Percentiles rank a stretch among this genome's conserved stretches.
Conservation (phyloP, 1,140 invertebrate species). For the Paramacrobiotus metropolitanus region DNA sequence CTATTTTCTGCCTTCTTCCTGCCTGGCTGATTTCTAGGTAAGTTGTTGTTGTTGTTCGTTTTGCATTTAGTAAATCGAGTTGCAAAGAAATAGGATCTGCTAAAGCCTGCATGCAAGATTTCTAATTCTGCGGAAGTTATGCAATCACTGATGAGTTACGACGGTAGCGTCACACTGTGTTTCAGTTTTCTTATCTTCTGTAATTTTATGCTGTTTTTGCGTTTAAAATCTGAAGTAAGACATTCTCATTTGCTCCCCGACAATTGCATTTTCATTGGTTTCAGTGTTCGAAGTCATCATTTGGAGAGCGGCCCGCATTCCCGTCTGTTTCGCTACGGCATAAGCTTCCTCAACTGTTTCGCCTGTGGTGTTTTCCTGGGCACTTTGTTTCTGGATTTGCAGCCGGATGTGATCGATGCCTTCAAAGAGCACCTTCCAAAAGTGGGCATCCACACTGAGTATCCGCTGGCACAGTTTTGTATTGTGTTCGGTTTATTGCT, state of each 20-base stretch:
- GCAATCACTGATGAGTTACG: too few relatives aligned
- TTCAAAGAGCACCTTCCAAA: neutral
- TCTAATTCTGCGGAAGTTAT: too few relatives aligned
- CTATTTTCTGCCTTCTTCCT: slow-evolving; percentile 2
- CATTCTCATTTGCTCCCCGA: neutral
- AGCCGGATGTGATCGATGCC: slow-evolving; percentile 23
- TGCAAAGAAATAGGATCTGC: slow-evolving; percentile 6
- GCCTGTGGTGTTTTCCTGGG: slow-evolving; percentile 32
- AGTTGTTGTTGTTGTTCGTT: neutral
- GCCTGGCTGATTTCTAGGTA: neutral
- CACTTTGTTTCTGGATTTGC: slow-evolving; percentile 30
- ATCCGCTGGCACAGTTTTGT: slow-evolving; percentile 31
- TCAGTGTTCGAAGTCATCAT: slow-evolving; percentile 8
- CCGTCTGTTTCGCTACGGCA: slow-evolving; percentile 10
- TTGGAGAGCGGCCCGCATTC: slow-evolving; percentile 5
- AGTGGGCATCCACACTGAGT: neutral
- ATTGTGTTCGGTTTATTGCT: slow-evolving; percentile 32
- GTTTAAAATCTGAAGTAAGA: too few relatives aligned
- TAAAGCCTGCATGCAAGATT: too few relatives aligned
- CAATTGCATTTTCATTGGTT: slow-evolving; percentile 7
- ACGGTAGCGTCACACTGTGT: too few relatives aligned
- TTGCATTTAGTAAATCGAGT: neutral
- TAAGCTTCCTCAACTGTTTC: slow-evolving; percentile 28
- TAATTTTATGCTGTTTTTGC: too few relatives aligned
- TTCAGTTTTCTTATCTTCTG: too few relatives aligned